A percentile compares a stretch with the other conserved stretches of the same genome.
These are phyloP conservation scores for Phyllopteryx taeniolatus DNA, from an alignment of 2,113 vertebrate genomes.

Conservation along the genomic window DNA sequence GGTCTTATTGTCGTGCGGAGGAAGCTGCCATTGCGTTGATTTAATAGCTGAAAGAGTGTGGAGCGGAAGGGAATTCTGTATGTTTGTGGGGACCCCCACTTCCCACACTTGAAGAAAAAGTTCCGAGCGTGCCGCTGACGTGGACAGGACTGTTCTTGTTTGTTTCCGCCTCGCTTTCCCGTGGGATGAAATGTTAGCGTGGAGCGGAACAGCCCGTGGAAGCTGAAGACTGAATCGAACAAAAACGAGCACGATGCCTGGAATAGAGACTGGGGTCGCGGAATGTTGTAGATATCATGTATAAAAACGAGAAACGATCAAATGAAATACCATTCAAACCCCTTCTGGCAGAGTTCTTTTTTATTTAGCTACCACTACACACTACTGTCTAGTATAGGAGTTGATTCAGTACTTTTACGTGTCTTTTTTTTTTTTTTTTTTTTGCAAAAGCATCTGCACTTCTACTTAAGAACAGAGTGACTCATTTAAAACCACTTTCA, in stretches of 20 bases:
- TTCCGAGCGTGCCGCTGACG: constrained; percentile 62
- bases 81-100: not conserved
- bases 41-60: not conserved
- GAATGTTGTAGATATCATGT: not conserved
- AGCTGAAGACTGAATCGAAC: not conserved
- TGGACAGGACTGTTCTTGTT: constrained; percentile 47
- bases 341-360: not conserved
- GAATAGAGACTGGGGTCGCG: not conserved
- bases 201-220: not conserved
- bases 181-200: not conserved
- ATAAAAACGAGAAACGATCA: not conserved
- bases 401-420: no score
- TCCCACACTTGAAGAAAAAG: not conserved
- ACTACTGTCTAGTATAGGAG: no score
- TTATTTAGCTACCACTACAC: not conserved
- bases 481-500: no score
- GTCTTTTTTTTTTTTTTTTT: no score
- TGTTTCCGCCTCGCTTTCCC: not conserved
- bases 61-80: not conserved
- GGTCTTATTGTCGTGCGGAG: not conserved
- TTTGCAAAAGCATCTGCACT: no score
- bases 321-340: no score
- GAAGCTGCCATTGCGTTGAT: not conserved
- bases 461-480: no score
- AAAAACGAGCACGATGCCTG: not conserved